A percentile compares a stretch with the other conserved stretches of the same genome.
These are phyloP conservation scores for Lampris megalopsis DNA, from an alignment of 2,113 vertebrate species.

Conservation along the genomic window DNA sequence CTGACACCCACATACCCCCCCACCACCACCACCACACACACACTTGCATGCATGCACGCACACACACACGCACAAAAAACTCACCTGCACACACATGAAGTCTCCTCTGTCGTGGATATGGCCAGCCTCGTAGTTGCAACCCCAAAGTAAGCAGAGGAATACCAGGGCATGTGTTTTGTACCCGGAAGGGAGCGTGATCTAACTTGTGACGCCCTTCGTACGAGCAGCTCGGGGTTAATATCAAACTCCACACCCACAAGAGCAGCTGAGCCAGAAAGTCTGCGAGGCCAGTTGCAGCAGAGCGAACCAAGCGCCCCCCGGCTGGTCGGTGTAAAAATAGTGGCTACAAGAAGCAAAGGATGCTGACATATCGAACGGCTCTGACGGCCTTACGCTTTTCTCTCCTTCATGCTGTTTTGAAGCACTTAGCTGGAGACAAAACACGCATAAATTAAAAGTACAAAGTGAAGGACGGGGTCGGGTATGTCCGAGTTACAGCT, in stretches of 20 bases:
- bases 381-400: too few relatives aligned
- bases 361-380: slow-evolving; percentile 2
- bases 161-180: background rate
- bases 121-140: background rate
- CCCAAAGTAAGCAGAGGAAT: background rate
- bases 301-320: background rate
- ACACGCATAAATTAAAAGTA: too few relatives aligned
- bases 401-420: too few relatives aligned
- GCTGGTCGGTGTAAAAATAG: background rate
- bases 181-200: slow-evolving; percentile 5
- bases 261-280: background rate
- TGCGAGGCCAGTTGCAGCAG: slow-evolving; percentile 7
- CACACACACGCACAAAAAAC: slow-evolving; percentile 10
- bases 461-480: too few relatives aligned
- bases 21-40: too few relatives aligned
- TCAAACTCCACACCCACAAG: too few relatives aligned
- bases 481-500: too few relatives aligned
- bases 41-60: slow-evolving; percentile 11
- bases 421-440: too few relatives aligned
- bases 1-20: slow-evolving; percentile 6
- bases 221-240: background rate
- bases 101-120: too few relatives aligned
- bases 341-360: slow-evolving; percentile 41
- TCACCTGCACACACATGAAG: slow-evolving; percentile 7
- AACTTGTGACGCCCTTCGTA: background rate